Conservation (phyloP, 2,113 vertebrate species). For the Bostrychus sinensis region DNA sequence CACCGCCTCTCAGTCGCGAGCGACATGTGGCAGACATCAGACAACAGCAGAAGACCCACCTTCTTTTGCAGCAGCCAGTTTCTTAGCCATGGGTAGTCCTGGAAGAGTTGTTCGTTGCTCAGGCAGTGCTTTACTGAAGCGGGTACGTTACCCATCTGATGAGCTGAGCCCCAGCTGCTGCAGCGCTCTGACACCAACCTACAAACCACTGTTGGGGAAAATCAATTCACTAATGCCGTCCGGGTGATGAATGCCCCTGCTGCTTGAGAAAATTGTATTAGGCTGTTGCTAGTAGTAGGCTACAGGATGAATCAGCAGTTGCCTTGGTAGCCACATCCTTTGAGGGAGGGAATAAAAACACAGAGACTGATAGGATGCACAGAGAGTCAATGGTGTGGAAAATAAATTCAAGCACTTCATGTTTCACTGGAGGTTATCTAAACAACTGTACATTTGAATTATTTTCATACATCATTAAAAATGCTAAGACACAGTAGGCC, state of each 20-base stretch:
- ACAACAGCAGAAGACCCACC: slow-evolving; percentile 70
- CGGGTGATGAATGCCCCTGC: slow-evolving; percentile 22
- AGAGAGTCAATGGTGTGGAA: slow-evolving; percentile 32
- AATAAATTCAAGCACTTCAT: slow-evolving; percentile 18
- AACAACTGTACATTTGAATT: background rate
- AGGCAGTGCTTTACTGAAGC: slow-evolving; percentile 89
- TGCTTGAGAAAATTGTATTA: slow-evolving; percentile 35
- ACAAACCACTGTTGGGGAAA: background rate
- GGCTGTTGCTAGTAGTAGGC: slow-evolving; percentile 26
- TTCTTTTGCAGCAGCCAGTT: slow-evolving; percentile 76
- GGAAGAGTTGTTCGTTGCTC: slow-evolving; percentile 86
- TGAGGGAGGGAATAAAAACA: slow-evolving; percentile 33
- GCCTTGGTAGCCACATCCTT: slow-evolving; percentile 75
- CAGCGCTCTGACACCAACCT: slow-evolving; percentile 13
- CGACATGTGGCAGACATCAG: slow-evolving; percentile 55
- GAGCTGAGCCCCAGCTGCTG: slow-evolving; percentile 26
- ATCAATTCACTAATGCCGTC: slow-evolving; percentile 35
- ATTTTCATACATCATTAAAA: slow-evolving; percentile 9
- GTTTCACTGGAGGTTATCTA: slow-evolving; percentile 4
- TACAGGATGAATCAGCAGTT: slow-evolving; percentile 79
- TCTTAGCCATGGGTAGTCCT: slow-evolving; percentile 84
- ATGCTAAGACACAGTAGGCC: background rate
- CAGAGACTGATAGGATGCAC: slow-evolving; percentile 14
- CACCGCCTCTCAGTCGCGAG: slow-evolving; percentile 33
- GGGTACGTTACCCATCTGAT: slow-evolving; percentile 87